Conservation (phyloP, 1,140 invertebrate genomes). For the Drosophila paulistorum region DNA sequence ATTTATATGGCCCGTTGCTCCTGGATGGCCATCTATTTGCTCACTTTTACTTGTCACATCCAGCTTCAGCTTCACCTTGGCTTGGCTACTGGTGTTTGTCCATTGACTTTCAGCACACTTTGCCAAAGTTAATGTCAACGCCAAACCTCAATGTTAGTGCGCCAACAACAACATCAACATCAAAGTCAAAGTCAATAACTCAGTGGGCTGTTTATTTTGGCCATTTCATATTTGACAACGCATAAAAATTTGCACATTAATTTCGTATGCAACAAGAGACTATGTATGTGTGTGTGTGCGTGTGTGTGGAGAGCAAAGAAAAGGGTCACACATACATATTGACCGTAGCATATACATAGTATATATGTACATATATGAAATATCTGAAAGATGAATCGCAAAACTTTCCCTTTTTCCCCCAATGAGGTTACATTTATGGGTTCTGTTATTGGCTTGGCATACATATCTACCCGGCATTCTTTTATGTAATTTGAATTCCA, state of each 20-base stretch:
- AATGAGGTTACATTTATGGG: slow-evolving; percentile 66
- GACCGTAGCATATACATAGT: background rate
- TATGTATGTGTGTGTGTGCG: background rate
- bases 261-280: slow-evolving; percentile 39
- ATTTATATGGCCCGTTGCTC: slow-evolving; percentile 55
- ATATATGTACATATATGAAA: slow-evolving; percentile 40
- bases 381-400: slow-evolving; percentile 56
- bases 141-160: background rate
- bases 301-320: background rate
- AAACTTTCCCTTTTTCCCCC: slow-evolving; percentile 73
- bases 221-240: slow-evolving; percentile 59
- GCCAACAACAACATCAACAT: background rate
- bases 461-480: slow-evolving; percentile 25
- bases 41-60: slow-evolving; percentile 70
- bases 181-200: slow-evolving; percentile 20
- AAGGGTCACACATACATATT: background rate
- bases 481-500: slow-evolving; percentile 51
- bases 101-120: slow-evolving; percentile 55
- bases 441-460: slow-evolving; percentile 46
- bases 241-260: slow-evolving; percentile 70
- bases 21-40: slow-evolving; percentile 63
- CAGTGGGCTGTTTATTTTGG: slow-evolving; percentile 55
- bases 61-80: slow-evolving; percentile 26
- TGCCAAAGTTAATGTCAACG: slow-evolving; percentile 17
- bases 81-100: slow-evolving; percentile 48